Evolutionary conservation across 2,113 vertebrate species (phyloP).

Genomic region (Hydrolagus affinis): DNA sequence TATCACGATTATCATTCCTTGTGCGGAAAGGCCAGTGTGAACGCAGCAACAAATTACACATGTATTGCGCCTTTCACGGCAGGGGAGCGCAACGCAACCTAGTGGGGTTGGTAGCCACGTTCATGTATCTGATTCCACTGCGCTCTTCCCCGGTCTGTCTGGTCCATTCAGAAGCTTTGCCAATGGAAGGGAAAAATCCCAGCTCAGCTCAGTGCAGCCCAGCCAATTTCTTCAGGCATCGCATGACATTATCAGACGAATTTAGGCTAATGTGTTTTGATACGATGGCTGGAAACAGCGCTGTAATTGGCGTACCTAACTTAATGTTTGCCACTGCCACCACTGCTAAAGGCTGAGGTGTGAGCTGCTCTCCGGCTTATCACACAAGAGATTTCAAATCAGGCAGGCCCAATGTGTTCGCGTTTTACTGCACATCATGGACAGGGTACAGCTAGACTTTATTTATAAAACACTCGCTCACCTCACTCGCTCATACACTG

Average conservation of each 20-base stretch:
- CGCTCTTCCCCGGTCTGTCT: conserved; percentile 41
- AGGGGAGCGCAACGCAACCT: conserved; percentile 43
- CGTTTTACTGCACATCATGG: conserved; percentile 14
- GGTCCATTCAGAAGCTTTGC: conserved; percentile 43
- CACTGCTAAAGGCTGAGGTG: conserved; percentile 52
- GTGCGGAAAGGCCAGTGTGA: too few species aligned
- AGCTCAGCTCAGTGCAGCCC: conserved; percentile 36
- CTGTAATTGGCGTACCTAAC: conserved; percentile 71
- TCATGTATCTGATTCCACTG: conserved; percentile 39
- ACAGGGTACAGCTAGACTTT: conserved; percentile 47
- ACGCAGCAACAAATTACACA: too few species aligned
- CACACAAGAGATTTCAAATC: conserved; percentile 64
- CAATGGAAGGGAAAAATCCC: conserved; percentile 36
- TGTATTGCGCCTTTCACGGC: too few species aligned
- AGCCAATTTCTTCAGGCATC: conserved; percentile 52
- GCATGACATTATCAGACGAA: conserved; percentile 63
- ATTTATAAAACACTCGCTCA: conserved; percentile 38
- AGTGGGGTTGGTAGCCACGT: conserved; percentile 49
- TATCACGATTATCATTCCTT: too few species aligned
- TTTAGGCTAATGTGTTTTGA: conserved; percentile 66
- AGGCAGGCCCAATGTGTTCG: conserved; percentile 61
- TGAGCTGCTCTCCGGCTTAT: conserved; percentile 71
- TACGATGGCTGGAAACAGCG: conserved; percentile 57
- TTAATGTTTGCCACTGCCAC: conserved; percentile 39
- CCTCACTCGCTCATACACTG: too few species aligned